Evolutionary conservation across 2,797 vertebrate species (phyloP).

Genomic region (Molossus molossus): DNA sequence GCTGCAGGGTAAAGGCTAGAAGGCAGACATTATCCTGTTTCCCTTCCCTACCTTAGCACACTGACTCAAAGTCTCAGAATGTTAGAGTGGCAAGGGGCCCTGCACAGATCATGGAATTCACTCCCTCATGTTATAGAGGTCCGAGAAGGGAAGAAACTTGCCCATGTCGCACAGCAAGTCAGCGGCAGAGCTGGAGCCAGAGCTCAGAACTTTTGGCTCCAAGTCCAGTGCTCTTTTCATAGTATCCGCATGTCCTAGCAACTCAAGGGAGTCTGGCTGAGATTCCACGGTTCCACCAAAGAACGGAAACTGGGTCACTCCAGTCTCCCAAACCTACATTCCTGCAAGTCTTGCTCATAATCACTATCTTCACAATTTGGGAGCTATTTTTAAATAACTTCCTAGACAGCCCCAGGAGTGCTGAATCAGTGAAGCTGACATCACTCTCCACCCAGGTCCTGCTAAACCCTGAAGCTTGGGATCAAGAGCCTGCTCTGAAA

Average conservation of each 20-base stretch:
- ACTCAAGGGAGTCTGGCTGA: not conserved
- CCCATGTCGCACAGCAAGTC: not conserved
- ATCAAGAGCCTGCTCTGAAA: conserved; percentile 8
- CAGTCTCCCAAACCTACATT: not conserved
- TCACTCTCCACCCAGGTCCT: not conserved
- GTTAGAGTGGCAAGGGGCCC: not conserved
- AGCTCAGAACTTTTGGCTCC: not conserved
- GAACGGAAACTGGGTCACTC: not conserved
- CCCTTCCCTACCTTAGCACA: not conserved
- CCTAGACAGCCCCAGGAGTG: not conserved
- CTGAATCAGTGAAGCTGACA: not conserved
- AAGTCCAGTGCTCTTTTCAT: not conserved
- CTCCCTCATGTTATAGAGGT: not conserved
- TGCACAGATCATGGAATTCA: not conserved
- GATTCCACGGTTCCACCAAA: not conserved
- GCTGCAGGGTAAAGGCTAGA: not conserved
- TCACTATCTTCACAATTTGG: not conserved
- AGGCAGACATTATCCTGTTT: not conserved
- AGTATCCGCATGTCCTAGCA: not conserved
- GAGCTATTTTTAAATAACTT: not conserved
- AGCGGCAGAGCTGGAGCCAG: not conserved
- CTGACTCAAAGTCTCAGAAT: not conserved
- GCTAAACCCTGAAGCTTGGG: not conserved
- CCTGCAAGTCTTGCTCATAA: not conserved
- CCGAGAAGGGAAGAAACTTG: not conserved